A percentile compares a stretch with the other conserved stretches of the same genome.
Conservation (phyloP, 2,888 invertebrate species). For the Hemistola chrysoprasaria region DNA sequence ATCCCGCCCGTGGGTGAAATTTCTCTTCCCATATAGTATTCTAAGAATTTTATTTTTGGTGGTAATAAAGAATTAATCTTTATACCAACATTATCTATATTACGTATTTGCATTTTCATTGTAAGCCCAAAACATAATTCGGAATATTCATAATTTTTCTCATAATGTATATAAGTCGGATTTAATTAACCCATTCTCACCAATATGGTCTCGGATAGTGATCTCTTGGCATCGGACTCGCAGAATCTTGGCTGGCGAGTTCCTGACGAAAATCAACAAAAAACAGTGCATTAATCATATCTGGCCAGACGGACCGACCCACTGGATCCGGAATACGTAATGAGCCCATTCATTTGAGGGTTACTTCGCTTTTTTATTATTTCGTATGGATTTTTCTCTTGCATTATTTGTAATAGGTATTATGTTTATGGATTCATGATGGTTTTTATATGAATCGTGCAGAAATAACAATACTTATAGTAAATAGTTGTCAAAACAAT, state of each 20-base stretch:
- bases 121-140: slow-evolving; percentile 38
- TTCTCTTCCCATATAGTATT: too few species aligned
- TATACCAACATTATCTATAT: too few species aligned
- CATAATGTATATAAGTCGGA: slow-evolving; percentile 16
- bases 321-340: slow-evolving; percentile 62
- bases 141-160: too few species aligned
- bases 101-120: too few species aligned
- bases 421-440: slow-evolving; percentile 12
- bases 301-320: slow-evolving; percentile 64
- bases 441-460: too few species aligned
- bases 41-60: too few species aligned
- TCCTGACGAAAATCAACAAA: slow-evolving; percentile 61
- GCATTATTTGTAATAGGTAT: slow-evolving; percentile 36
- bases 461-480: too few species aligned
- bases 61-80: too few species aligned
- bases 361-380: slow-evolving; percentile 53
- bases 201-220: slow-evolving; percentile 71
- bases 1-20: too few species aligned
- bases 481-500: too few species aligned
- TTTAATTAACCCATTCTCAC: slow-evolving; percentile 55
- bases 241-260: slow-evolving; percentile 53
- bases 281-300: slow-evolving; percentile 72
- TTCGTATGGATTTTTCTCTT: slow-evolving; percentile 44
- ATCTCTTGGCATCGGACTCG: slow-evolving; percentile 54
- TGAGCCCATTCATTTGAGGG: slow-evolving; percentile 64